Evolutionary conservation across 2,113 vertebrate genomes (phyloP).

Genomic region (Lamprotornis superbus): DNA sequence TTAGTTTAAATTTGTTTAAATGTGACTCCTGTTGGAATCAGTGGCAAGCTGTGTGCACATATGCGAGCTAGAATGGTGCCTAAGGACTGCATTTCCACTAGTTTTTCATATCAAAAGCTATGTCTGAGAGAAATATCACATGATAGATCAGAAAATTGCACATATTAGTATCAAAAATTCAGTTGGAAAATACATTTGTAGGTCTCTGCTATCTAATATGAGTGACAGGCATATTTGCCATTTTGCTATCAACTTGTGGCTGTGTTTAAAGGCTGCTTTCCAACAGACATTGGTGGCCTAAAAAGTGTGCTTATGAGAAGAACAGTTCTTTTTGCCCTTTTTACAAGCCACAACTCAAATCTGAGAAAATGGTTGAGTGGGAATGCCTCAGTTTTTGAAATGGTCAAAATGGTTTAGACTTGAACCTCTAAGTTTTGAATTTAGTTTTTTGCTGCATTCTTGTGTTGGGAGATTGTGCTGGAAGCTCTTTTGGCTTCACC

Average conservation of each 20-base stretch:
- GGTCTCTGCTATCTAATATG: neutral
- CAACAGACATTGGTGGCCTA: neutral
- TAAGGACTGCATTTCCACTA: conserved; percentile 29
- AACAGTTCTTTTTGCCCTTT: neutral
- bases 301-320: neutral
- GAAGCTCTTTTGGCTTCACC: neutral
- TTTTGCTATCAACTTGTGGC: neutral
- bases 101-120: conserved; percentile 25
- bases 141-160: neutral
- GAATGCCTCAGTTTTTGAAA: neutral
- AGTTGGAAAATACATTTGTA: neutral
- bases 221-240: neutral
- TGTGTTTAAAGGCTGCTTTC: neutral
- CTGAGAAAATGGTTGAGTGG: neutral
- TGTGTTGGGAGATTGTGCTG: neutral
- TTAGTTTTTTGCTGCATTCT: neutral
- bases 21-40: conserved; percentile 54
- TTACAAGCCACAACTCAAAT: neutral
- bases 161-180: neutral
- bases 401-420: neutral
- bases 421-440: neutral
- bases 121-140: neutral
- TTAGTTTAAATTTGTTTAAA: conserved; percentile 64
- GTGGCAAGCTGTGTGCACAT: conserved; percentile 65
- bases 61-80: conserved; percentile 28